Evolutionary conservation across 2,113 vertebrate species (phyloP).

Genomic region (Mobula hypostoma): DNA sequence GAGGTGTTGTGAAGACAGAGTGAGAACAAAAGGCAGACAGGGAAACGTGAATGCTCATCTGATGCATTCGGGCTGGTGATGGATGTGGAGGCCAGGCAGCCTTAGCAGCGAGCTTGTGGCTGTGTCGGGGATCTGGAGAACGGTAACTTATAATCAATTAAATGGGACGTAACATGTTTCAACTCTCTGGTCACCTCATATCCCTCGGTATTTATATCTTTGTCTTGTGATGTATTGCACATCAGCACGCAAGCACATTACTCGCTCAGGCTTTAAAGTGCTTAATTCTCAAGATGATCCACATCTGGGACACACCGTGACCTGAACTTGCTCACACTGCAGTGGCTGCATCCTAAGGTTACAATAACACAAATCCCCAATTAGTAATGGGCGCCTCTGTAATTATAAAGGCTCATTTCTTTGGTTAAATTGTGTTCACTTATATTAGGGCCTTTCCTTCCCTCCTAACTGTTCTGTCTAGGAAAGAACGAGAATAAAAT

Average conservation of each 20-base stretch:
- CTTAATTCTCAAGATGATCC: too few species aligned
- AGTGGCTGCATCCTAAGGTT: not conserved
- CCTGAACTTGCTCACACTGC: not conserved
- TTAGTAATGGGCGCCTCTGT: not conserved
- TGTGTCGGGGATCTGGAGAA: not conserved
- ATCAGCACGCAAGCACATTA: not conserved
- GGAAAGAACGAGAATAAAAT: not conserved
- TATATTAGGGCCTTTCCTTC: too few species aligned
- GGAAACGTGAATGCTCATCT: not conserved
- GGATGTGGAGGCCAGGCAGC: conserved; percentile 38
- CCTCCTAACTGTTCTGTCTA: not conserved
- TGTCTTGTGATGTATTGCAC: not conserved
- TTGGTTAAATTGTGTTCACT: not conserved
- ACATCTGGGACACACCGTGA: not conserved
- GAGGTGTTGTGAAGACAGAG: conserved; percentile 31
- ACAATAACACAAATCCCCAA: too few species aligned
- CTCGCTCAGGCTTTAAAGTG: not conserved
- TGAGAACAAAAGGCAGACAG: not conserved
- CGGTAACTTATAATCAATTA: not conserved
- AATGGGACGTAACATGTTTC: not conserved
- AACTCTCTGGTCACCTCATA: not conserved
- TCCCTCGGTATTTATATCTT: not conserved
- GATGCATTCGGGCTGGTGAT: conserved; percentile 24
- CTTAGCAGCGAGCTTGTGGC: not conserved
- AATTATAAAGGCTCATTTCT: not conserved